Conservation (phyloP, 2,888 invertebrate genomes). For the Ramazzottius varieornatus region DNA sequence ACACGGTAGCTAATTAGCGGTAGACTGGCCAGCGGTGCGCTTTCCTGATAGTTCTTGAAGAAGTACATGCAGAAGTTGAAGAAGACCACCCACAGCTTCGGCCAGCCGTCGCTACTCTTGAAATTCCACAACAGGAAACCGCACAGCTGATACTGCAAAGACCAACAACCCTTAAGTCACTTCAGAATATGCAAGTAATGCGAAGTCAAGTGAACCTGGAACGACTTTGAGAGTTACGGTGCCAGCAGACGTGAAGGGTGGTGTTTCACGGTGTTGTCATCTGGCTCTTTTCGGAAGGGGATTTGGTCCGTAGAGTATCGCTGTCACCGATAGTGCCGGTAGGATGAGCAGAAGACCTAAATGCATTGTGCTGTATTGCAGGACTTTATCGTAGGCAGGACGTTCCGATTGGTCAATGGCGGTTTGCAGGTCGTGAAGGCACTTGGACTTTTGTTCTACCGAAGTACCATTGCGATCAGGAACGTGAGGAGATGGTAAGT, state of each 20-base stretch:
- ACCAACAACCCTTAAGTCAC: no score
- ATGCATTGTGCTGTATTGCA: conserved; percentile 17
- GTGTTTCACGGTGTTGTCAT: conserved; percentile 21
- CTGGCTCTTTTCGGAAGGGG: not conserved
- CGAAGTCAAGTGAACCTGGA: not conserved
- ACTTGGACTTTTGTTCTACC: conserved; percentile 55
- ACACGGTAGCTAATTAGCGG: conserved; percentile 70
- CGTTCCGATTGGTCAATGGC: conserved; percentile 30
- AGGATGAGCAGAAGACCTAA: no score
- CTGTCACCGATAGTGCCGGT: not conserved
- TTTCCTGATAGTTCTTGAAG: conserved; percentile 84
- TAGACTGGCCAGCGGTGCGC: conserved; percentile 65
- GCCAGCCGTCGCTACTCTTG: conserved; percentile 95
- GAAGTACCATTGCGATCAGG: conserved; percentile 39
- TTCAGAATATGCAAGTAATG: no score
- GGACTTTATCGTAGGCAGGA: conserved; percentile 15
- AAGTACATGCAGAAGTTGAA: conserved; percentile 87
- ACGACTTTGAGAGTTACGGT: conserved; percentile 37
- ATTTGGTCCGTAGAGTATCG: not conserved
- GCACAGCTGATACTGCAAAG: conserved; percentile 56
- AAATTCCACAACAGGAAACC: conserved; percentile 86
- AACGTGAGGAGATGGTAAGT: no score
- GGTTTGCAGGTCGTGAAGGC: conserved; percentile 48
- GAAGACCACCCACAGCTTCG: conserved; percentile 92
- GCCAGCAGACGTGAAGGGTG: conserved; percentile 86